Evolutionary conservation across 2,888 invertebrate genomes (phyloP), one percentile per base, ranked within the genome.

Genomic region (Muscina levida): DNA sequence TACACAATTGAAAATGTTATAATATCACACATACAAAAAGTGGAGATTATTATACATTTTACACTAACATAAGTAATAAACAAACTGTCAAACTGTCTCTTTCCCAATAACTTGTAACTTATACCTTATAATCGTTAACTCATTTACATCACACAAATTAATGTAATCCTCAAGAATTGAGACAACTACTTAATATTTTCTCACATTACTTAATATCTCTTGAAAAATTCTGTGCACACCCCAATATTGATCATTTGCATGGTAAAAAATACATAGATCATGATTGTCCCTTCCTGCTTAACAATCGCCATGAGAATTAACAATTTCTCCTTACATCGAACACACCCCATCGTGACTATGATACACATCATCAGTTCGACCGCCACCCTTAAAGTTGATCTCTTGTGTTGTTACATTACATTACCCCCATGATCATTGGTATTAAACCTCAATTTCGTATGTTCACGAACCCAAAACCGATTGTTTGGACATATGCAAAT

Each of bases 401-500:
- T 37, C 17, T 26, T 8, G 8, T 72, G 42, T 72, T 1, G 37
- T 48, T 53, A 17, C 13, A 56, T 31, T 31, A 5, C 8, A 13
- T 42, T 13, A 22, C 39, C 59, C n/a, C 37, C 17, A 10, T 19
- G 59, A 59, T 62, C 62, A 24, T 62, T 6, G 62, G 19, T 10
- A 17, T 11, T 31, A 39, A 53, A 13, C 13, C 3, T 19, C 22
- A 31, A 19, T 24, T 53, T 53, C 4, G 8, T 39, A 31, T 39
- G 59, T 59, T 6, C 62, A 22, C 22, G 17, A 59, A 59, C 46
- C 66, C 57, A 67, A 67, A 72, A 56, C 19, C 73, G 24, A 19
- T 71, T 74, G 67, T 74, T 73, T 72, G 46, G 74, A 53, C 67
- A 67, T 67, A 77, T 81, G 77, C 71, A 81, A 81, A 81, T 67